Base-by-base conservation (phyloP, 2,797 vertebrate species). In the Sciurus vulgaris region DNA sequence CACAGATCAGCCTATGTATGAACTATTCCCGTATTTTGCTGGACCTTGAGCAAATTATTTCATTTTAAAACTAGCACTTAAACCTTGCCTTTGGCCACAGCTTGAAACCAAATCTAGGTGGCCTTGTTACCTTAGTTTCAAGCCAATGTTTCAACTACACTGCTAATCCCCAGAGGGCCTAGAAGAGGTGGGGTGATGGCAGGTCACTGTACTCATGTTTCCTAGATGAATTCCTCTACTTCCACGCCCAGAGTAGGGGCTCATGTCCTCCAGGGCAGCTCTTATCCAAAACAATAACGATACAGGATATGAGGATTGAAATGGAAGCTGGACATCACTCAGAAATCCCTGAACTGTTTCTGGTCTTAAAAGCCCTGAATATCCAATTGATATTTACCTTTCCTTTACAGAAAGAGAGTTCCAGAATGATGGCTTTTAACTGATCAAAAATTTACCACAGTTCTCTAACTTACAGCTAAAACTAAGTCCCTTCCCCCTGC, bases 381-480 rank as follows among this genome's bases (percentile, higher is more conserved):
- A 59, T 28, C 47, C 59, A 84, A 49, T 24, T 88, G 14, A 15
- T 11, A n/a, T 20, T 67, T 76, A 87, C 51, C 41, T 86, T 70
- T 69, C 28, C 38, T 85, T 88, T 47, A 91, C 9, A 89, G 28
- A 86, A 69, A 77, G n/a, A 61, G 41, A 35, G 30, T 14, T 85
- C n/a, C 47, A 89, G 38, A 74, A 94, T 10, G 67, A 33, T 86
- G 49, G 41, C 33, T 38, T 35, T 20, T 5, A 56, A 1, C n/a
- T 38, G 22, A 82, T 44, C 38, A 18, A 72, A 88, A 73, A 47
- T 49, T 26, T 61, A 67, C 35, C 30, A 41, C 20, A 67, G 38
- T 61, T 88, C 59, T 93, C 83, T 76, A 92, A 85, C 10, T 61
- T 77, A 88, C 3, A 91, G 83, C 44, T n/a, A 88, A 35, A 65